These are phyloP conservation scores for Dinoponera quadriceps DNA, from an alignment of 1,140 invertebrate species.

Conservation along the genomic window DNA sequence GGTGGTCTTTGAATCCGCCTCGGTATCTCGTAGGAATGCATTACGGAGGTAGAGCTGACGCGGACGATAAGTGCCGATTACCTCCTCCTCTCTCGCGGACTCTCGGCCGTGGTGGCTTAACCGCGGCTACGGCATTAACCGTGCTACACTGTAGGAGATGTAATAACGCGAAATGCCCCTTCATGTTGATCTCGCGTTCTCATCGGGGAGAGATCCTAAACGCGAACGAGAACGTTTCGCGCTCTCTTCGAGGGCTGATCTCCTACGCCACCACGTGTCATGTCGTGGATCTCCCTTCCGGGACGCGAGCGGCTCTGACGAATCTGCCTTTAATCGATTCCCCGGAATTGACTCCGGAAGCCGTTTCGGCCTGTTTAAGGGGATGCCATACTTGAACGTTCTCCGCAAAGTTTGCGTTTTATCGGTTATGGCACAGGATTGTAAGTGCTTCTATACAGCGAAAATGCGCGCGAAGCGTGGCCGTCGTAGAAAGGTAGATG, in stretches of 20 bases:
- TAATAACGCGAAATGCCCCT: constrained; percentile 27
- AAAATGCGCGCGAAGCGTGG: no score
- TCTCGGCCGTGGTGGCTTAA: constrained; percentile 45
- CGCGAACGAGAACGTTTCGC: constrained; percentile 28
- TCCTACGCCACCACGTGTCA: no score
- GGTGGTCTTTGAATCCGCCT: constrained; percentile 37
- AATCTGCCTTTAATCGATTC: no score
- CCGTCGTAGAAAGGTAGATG: no score
- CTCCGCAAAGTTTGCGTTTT: no score
- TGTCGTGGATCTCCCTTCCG: no score
- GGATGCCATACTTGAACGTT: no score
- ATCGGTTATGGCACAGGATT: no score
- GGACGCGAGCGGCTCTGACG: no score
- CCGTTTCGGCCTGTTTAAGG: no score
- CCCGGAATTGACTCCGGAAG: no score
- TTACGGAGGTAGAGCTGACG: constrained; percentile 29
- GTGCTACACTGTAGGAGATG: constrained; percentile 41
- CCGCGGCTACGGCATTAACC: constrained; percentile 41
- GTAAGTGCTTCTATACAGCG: no score
- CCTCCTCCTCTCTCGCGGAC: constrained; percentile 31
- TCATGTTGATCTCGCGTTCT: constrained; percentile 10
- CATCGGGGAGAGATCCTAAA: constrained; percentile 13
- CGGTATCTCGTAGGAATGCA: constrained; percentile 55
- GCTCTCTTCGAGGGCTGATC: not conserved
- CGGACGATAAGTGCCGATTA: constrained; percentile 57